Base-by-base conservation (phyloP, 2,113 vertebrate genomes). In the Festucalex cinctus region DNA sequence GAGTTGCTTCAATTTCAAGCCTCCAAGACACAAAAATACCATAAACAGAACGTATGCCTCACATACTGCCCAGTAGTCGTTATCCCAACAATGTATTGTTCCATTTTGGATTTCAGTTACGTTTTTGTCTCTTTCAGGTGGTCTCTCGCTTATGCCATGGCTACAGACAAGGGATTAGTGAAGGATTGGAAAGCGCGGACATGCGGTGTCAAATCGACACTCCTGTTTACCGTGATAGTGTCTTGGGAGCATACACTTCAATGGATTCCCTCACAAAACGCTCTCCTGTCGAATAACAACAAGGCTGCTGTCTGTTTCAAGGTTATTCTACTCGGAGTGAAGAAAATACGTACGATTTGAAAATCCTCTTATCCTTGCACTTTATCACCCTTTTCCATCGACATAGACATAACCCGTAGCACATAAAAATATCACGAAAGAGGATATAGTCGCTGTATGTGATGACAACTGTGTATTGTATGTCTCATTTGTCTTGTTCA, bases 201-300 rank as follows among this genome's bases (percentile, higher is more conserved):
- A 65, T 73, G 59, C 22, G 35, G 9, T 56, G 5, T 39, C 46
- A 17, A 46, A 68, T 70, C 48, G 59, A 69, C 68, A 62, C 44
- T 43, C 36, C 54, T 57, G 53, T 63, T 77, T 77, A 58, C 60
- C 80, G 75, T 78, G 70, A 78, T 75, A 77, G 59, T 63, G 65
- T 65, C 41, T 63, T 69, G 73, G 65, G 69, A 75, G 68, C 35
- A 24, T 64, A 56, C 65, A 79, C 49, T 73, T 73, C 48, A 75
- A 68, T 17, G 35, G 24, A 66, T 68, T 41, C 16, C 59, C 6
- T 63, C 66, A 53, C 48, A 77, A 71, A 28, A 3, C 51, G 49
- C 58, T 60, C 39, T 57, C 66, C 74, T 74, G 71, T 67, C 35
- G 9, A 67, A 71, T 39, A 26, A 63, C 69, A 73, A 76, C 68